Conservation (phyloP, 2,888 invertebrate genomes). For the Eilema caniola region DNA sequence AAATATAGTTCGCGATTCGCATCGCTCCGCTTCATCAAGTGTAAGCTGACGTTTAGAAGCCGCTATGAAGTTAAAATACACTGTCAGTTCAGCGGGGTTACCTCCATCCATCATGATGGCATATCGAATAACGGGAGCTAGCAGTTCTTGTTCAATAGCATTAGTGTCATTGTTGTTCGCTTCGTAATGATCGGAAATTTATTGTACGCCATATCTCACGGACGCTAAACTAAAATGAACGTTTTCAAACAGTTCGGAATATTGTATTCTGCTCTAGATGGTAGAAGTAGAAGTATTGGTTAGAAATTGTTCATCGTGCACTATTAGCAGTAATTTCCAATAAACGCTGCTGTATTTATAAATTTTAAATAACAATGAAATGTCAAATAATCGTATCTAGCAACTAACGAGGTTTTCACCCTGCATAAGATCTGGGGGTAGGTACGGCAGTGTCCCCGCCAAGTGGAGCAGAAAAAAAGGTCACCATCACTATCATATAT, state of each 20-base stretch:
- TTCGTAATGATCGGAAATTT: slow-evolving; percentile 41
- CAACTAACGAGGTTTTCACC: no score
- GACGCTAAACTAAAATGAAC: slow-evolving; percentile 21
- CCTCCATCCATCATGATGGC: slow-evolving; percentile 40
- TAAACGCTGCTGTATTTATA: not conserved
- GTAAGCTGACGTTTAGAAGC: slow-evolving; percentile 9
- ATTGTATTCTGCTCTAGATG: not conserved
- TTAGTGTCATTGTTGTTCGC: slow-evolving; percentile 49
- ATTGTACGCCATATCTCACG: slow-evolving; percentile 37
- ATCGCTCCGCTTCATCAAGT: not conserved
- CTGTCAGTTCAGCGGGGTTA: slow-evolving; percentile 21
- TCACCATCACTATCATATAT: no score
- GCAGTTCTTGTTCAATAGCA: slow-evolving; percentile 48
- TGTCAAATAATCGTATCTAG: no score
- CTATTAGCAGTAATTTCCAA: no score
- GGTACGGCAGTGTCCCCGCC: no score
- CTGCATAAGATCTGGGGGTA: no score
- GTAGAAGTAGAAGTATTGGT: not conserved
- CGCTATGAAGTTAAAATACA: slow-evolving; percentile 25
- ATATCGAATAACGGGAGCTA: slow-evolving; percentile 52
- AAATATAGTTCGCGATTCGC: slow-evolving; percentile 1
- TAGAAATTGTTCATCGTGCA: not conserved
- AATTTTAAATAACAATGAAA: no score
- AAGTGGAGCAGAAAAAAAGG: no score
- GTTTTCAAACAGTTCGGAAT: slow-evolving; percentile 11